These are phyloP conservation scores for Lochmaea capreae DNA, from an alignment of 2,888 invertebrate genomes.

Conservation along the genomic window DNA sequence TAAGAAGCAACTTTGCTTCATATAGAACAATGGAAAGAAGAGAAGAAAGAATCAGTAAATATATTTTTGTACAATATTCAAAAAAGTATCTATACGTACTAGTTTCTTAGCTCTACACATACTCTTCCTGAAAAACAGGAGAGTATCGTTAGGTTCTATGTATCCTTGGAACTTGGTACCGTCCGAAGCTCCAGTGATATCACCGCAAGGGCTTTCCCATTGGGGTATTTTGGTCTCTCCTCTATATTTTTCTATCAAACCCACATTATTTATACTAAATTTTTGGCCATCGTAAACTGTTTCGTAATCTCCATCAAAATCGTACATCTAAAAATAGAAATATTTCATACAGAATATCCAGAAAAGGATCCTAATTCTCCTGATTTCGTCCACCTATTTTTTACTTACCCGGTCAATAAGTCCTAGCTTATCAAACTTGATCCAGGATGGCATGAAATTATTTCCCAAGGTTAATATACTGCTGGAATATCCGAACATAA, in stretches of 20 bases:
- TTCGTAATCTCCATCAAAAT: slow-evolving; percentile 82
- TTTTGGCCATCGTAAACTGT: slow-evolving; percentile 80
- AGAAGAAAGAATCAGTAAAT: background rate
- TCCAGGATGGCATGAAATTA: slow-evolving; percentile 85
- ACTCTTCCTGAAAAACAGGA: slow-evolving; percentile 85
- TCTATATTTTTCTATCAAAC: slow-evolving; percentile 81
- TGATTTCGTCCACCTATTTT: background rate
- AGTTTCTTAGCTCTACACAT: slow-evolving; percentile 84
- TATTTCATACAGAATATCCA: too few relatives aligned
- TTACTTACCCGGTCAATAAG: slow-evolving; percentile 85
- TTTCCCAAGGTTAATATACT: slow-evolving; percentile 85
- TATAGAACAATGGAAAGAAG: background rate
- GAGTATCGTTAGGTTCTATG: slow-evolving; percentile 74
- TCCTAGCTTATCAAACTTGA: slow-evolving; percentile 87
- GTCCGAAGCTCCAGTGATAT: slow-evolving; percentile 82
- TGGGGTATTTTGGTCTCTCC: slow-evolving; percentile 80
- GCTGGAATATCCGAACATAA: slow-evolving; percentile 91
- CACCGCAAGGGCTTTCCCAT: slow-evolving; percentile 83
- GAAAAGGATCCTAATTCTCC: too few relatives aligned
- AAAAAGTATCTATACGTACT: slow-evolving; percentile 68
- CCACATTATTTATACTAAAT: slow-evolving; percentile 71
- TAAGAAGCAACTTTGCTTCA: background rate
- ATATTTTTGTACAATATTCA: too few relatives aligned
- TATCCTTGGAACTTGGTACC: slow-evolving; percentile 86
- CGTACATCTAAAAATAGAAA: slow-evolving; percentile 78